Evolutionary conservation across 1,140 invertebrate genomes (phyloP).

Genomic region (Philotrypesis tridentata): DNA sequence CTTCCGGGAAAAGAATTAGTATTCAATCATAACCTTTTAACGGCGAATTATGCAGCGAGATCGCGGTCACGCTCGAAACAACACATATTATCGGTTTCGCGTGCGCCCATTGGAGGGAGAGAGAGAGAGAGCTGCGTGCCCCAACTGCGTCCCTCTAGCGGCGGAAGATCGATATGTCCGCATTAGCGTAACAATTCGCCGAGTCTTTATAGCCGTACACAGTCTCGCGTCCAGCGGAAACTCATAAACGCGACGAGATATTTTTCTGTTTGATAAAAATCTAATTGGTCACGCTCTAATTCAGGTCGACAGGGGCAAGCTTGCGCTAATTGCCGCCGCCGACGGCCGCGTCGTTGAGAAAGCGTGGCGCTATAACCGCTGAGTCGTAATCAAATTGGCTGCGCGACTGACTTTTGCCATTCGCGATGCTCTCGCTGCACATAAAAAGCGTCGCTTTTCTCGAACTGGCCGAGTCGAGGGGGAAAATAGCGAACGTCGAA

Average conservation of each 20-base stretch:
- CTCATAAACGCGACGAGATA: background rate
- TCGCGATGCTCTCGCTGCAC: background rate
- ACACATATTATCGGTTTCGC: constrained; percentile 19
- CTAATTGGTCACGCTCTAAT: constrained; percentile 32
- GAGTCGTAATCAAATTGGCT: constrained; percentile 12
- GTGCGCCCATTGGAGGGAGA: background rate
- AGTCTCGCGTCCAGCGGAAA: background rate
- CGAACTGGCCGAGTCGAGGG: no score
- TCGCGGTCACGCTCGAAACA: background rate
- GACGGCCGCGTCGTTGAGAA: background rate
- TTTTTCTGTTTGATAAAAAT: constrained; percentile 28
- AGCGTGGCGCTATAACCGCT: background rate
- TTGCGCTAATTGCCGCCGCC: constrained; percentile 32
- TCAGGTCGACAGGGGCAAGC: constrained; percentile 20
- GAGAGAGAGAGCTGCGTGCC: background rate
- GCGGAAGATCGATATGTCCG: constrained; percentile 1
- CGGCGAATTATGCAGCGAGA: background rate
- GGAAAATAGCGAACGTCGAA: no score
- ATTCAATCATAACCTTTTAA: background rate
- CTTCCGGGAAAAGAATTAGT: no score
- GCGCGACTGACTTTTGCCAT: background rate
- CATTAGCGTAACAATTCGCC: constrained; percentile 29
- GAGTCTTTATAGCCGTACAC: no score
- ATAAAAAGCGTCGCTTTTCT: no score
- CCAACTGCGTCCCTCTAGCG: background rate